Base-by-base conservation (phyloP, 2,888 invertebrate species). In the Lysandra bellargus region DNA sequence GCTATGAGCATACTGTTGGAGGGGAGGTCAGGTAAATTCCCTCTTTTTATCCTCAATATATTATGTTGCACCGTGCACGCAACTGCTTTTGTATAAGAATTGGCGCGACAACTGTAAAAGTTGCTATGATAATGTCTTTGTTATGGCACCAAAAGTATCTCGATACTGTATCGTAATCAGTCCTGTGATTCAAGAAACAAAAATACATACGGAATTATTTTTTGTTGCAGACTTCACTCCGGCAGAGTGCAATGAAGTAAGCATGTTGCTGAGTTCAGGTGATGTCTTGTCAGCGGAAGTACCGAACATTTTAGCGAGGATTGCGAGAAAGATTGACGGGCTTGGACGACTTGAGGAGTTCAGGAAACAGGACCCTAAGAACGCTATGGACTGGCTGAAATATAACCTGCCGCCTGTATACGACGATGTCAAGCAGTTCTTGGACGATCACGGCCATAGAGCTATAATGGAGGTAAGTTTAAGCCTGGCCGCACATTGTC, bases 221-320 rank as follows among this genome's bases (percentile, higher is more conserved):
- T 80, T 44, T 77, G 80, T 89, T 90, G 72, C 86, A 96, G 96
- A 96, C 61, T 95, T 97, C 85, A 95, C 95, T 1, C 88, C 92
- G 0, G 96, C 96, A 23, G 95, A 97, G 82, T 96, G 96, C 84
- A 95, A 95, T 61, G 98, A 98, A 88, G 95, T 97, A 75, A 96
- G 96, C 0, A 85, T 95, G 44, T 88, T 98, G 37, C 91, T 98
- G 61, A 96, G 97, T 14, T 96, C 96, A 0, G 97, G 97, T 0
- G 95, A 96, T 81, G 96, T 97, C 0, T 93, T 97, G 78, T 97
- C 98, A 30, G 97, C 97, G 0, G 97, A 97, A 86, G 96, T 98
- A 9, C 97, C 97, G 0, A 88, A 90, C 23, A 92, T 93, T 0
- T 84, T 96, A 4, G 90, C 92, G 23, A 88, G 91, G 61, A 87